phyloP scores from a whole-genome alignment of 64 coral and sea anemone species.

The Orbicella faveolata region DNA sequence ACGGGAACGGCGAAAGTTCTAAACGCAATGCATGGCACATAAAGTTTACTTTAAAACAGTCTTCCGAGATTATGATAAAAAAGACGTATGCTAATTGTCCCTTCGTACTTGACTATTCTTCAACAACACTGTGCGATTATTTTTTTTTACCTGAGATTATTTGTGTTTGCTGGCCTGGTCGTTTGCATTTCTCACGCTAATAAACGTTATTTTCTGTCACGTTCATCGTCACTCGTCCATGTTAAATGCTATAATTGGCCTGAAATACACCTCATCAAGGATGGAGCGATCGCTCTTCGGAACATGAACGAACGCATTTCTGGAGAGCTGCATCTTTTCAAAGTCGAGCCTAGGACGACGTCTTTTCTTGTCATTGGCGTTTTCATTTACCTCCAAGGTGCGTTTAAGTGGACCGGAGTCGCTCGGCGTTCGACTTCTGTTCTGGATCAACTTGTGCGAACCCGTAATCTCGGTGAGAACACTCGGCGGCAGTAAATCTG shows the following conservation, averaged over 20 bases:
- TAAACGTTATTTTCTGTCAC: not conserved
- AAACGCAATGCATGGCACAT: not conserved
- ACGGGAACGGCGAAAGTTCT: slow-evolving; percentile 20
- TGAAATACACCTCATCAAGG: slow-evolving; percentile 47
- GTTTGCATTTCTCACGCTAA: not conserved
- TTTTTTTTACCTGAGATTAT: not conserved
- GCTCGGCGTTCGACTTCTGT: slow-evolving; percentile 8
- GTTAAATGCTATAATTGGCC: slow-evolving; percentile 16
- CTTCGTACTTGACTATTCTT: not conserved
- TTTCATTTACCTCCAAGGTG: slow-evolving; percentile 54
- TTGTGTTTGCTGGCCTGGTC: not conserved
- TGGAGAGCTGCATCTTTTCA: slow-evolving; percentile 58
- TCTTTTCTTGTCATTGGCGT: slow-evolving; percentile 40
- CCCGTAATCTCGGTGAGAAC: slow-evolving; percentile 16
- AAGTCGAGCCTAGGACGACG: slow-evolving; percentile 57
- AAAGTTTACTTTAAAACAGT: not conserved
- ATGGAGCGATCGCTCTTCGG: not conserved
- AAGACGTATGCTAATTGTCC: not conserved
- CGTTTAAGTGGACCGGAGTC: slow-evolving; percentile 26
- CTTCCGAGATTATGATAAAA: not conserved
- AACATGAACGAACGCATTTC: not conserved
- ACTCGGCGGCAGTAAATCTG: not conserved
- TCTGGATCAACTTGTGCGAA: not conserved
- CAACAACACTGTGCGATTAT: not conserved
- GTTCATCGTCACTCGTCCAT: slow-evolving; percentile 2